A percentile compares a stretch with the other conserved stretches of the same genome.
phyloP scores from a whole-genome alignment of 2,888 invertebrate species.

The Morinoia aosen region DNA sequence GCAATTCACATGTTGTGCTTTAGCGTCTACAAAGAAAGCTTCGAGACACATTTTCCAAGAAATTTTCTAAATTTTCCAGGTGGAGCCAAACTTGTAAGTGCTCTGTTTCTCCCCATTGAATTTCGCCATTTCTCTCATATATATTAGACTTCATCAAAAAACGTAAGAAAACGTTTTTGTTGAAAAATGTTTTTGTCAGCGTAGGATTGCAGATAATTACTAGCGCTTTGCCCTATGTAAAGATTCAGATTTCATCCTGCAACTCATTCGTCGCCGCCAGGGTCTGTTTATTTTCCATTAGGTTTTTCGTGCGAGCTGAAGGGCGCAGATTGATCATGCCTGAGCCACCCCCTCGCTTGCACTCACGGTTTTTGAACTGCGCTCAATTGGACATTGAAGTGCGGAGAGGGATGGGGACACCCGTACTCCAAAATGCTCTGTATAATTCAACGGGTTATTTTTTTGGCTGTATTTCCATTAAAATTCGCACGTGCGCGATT shows the following conservation, averaged over 20 bases:
- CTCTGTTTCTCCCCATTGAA: neutral
- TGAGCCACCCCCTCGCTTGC: neutral
- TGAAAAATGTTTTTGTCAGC: neutral
- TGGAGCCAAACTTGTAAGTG: too few relatives aligned
- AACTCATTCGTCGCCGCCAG: neutral
- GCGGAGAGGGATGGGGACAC: neutral
- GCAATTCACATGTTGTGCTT: too few relatives aligned
- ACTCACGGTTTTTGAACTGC: neutral
- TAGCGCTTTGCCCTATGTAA: neutral
- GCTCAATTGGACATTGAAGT: neutral
- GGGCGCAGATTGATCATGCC: neutral
- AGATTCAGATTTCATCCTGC: neutral
- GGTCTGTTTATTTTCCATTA: neutral
- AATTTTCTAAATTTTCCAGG: too few relatives aligned
- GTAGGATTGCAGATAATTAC: neutral
- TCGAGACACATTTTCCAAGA: too few relatives aligned
- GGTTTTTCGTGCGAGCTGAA: neutral
- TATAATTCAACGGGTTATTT: too few relatives aligned
- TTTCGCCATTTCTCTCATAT: neutral
- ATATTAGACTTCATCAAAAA: neutral
- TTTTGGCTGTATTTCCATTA: too few relatives aligned
- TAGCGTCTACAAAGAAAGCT: too few relatives aligned
- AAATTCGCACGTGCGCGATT: too few relatives aligned
- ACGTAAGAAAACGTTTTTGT: neutral
- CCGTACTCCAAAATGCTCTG: neutral